phyloP scores from a whole-genome alignment of 2,797 vertebrate genomes.

The Pangasius sanitwongsei region DNA sequence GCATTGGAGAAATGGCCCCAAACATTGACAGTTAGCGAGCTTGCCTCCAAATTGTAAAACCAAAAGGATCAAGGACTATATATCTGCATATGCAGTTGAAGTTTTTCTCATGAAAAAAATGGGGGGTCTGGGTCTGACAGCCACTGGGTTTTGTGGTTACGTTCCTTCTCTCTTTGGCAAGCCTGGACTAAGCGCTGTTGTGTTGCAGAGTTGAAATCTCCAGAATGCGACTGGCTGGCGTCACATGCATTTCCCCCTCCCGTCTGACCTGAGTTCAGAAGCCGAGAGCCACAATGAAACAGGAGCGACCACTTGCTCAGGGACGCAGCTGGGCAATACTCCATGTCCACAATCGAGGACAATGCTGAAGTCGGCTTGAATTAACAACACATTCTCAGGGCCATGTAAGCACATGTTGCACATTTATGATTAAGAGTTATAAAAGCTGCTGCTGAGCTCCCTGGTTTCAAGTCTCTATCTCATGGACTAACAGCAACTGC shows the following conservation, averaged over 20 bases:
- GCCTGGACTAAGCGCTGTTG: constrained; percentile 77
- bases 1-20: background rate
- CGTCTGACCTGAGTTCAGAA: constrained; percentile 63
- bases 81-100: background rate
- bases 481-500: constrained; percentile 25
- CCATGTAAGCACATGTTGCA: constrained; percentile 1
- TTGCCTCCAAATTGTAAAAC: background rate
- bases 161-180: constrained; percentile 68
- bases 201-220: constrained; percentile 74
- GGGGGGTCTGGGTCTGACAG: constrained; percentile 65
- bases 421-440: constrained; percentile 36
- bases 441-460: constrained; percentile 15
- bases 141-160: constrained; percentile 73
- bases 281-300: constrained; percentile 60
- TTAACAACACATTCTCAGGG: constrained; percentile 21
- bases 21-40: background rate
- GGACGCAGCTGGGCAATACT: constrained; percentile 51
- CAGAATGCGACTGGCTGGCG: constrained; percentile 85
- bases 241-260: constrained; percentile 69
- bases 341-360: constrained; percentile 51
- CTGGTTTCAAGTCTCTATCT: constrained; percentile 36
- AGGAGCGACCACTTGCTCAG: constrained; percentile 71
- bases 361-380: constrained; percentile 27
- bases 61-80: background rate
- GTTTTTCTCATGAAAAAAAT: constrained; percentile 11